Percentiles rank a stretch among this genome's conserved stretches.
These are phyloP conservation scores for Diphyllodes magnificus DNA, from an alignment of 2,113 vertebrate genomes.

Conservation along the genomic window DNA sequence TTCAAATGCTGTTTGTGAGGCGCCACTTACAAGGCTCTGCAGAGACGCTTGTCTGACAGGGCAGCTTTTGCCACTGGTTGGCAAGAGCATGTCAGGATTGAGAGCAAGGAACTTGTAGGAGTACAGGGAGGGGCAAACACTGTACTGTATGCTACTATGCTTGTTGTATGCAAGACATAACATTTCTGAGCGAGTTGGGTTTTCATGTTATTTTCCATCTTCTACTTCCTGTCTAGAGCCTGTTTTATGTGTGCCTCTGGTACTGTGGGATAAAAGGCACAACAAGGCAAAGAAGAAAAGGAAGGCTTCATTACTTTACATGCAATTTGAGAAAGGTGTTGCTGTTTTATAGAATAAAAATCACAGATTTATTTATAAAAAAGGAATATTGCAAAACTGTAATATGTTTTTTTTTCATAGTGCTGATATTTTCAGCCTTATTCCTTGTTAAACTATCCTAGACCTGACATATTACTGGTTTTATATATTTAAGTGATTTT, in stretches of 20 bases:
- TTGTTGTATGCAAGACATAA: not conserved
- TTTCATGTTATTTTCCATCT: not conserved
- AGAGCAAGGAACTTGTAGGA: accelerated
- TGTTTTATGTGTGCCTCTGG: not conserved
- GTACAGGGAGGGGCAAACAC: accelerated
- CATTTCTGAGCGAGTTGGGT: not conserved
- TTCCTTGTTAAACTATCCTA: not conserved
- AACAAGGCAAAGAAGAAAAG: not conserved
- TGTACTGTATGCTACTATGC: not conserved
- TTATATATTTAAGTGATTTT: not conserved
- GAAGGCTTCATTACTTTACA: not conserved
- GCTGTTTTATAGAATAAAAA: not conserved
- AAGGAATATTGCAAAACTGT: not conserved
- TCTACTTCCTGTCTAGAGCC: not conserved
- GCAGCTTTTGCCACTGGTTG: not conserved
- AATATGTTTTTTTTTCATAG: not conserved
- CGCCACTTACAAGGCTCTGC: not conserved
- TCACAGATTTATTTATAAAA: not conserved
- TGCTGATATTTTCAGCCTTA: not conserved
- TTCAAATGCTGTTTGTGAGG: not conserved
- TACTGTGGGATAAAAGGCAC: not conserved
- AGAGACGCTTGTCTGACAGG: accelerated
- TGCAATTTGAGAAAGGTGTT: not conserved
- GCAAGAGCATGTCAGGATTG: not conserved
- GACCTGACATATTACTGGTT: not conserved